Conservation (phyloP, 2,888 invertebrate genomes). For the Nyleta sp. region DNA sequence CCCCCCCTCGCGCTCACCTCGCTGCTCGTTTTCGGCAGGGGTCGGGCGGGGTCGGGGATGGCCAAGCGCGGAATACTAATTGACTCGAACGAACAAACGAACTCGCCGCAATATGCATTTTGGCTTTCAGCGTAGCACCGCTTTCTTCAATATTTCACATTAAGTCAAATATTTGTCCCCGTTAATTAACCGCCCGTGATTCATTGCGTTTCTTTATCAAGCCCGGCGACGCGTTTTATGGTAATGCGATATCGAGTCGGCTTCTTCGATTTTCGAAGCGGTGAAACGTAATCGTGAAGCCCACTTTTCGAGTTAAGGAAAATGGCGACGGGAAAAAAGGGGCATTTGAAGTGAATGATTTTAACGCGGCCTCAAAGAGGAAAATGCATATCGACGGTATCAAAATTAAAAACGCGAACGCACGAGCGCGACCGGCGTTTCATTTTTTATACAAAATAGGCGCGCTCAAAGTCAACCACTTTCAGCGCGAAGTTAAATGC, state of each 20-base stretch:
- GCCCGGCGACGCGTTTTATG: slow-evolving; percentile 23
- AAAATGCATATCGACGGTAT: not conserved
- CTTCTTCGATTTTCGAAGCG: too few species aligned
- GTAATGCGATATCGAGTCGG: slow-evolving; percentile 27
- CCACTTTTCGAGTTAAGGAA: too few species aligned
- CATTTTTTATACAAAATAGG: slow-evolving; percentile 9
- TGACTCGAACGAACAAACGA: slow-evolving; percentile 71
- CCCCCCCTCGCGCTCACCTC: slow-evolving; percentile 18
- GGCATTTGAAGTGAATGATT: too few species aligned
- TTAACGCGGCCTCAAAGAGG: too few species aligned
- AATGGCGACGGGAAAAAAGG: too few species aligned
- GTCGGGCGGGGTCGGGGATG: slow-evolving; percentile 14
- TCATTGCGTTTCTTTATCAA: slow-evolving; percentile 50
- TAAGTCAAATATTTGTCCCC: slow-evolving; percentile 55
- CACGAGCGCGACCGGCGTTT: not conserved
- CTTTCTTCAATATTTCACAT: slow-evolving; percentile 60
- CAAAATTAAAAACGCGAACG: not conserved
- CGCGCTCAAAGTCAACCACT: slow-evolving; percentile 4
- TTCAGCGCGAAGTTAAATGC: slow-evolving; percentile 11
- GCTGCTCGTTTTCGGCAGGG: slow-evolving; percentile 53
- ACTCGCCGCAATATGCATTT: slow-evolving; percentile 64
- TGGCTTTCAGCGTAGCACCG: slow-evolving; percentile 48
- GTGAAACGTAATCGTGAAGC: too few species aligned
- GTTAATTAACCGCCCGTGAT: slow-evolving; percentile 50
- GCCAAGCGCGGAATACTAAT: slow-evolving; percentile 77